Percentiles rank a stretch among this genome's conserved stretches.
Evolutionary conservation across 2,113 vertebrate genomes (phyloP).

Genomic region (Rynchops niger): DNA sequence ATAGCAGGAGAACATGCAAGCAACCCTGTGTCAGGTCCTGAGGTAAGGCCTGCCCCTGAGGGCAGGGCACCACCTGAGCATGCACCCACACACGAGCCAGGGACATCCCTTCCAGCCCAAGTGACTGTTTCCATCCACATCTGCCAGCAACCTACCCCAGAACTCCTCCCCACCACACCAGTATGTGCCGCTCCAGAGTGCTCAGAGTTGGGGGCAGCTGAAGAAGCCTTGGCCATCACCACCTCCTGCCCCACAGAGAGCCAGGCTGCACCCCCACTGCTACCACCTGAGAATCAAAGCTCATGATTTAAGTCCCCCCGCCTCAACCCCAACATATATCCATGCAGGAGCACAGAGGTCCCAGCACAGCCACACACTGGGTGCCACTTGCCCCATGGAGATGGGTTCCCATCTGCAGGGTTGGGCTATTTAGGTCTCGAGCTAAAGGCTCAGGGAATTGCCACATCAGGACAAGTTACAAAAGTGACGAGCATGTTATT

Average conservation of each 20-base stretch:
- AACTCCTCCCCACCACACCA: neutral
- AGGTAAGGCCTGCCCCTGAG: neutral
- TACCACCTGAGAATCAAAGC: neutral
- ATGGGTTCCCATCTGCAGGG: neutral
- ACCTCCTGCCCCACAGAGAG: neutral
- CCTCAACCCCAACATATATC: accelerated
- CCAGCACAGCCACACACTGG: accelerated
- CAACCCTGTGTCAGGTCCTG: neutral
- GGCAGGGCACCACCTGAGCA: neutral
- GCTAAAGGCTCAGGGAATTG: neutral
- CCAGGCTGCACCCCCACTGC: neutral
- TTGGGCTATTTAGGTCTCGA: neutral
- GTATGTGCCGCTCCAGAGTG: accelerated
- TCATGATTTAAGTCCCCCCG: accelerated
- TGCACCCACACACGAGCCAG: neutral
- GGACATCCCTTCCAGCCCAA: neutral
- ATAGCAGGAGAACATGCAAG: neutral
- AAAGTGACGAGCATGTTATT: accelerated
- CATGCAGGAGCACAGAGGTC: neutral
- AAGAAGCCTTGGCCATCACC: neutral
- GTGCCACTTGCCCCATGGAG: neutral
- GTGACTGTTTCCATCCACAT: neutral
- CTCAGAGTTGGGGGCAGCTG: neutral
- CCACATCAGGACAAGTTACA: neutral
- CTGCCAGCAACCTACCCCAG: neutral